Conservation (phyloP, 1,140 invertebrate genomes). For the Drosophila paulistorum region DNA sequence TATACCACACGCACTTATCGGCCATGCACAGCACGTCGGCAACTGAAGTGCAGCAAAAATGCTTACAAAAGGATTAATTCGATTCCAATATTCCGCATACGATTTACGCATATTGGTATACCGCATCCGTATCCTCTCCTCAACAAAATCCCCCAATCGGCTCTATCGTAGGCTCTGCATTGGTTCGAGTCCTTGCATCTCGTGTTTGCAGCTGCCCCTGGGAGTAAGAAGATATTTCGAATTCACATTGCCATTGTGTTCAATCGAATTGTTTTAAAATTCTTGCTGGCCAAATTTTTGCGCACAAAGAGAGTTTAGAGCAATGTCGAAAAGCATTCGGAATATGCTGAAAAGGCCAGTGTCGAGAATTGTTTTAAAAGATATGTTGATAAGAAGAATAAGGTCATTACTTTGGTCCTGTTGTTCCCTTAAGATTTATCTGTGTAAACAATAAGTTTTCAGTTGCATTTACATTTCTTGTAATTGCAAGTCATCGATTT, state of each 20-base stretch:
- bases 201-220: constrained; percentile 14
- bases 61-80: constrained; percentile 79
- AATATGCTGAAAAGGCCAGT: not conserved
- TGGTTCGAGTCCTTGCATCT: not conserved
- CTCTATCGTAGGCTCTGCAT: too few species aligned
- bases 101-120: constrained; percentile 29
- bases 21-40: constrained; percentile 69
- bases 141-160: not conserved
- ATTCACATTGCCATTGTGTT: constrained; percentile 3
- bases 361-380: not conserved
- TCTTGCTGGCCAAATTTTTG: not conserved
- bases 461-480: too few species aligned
- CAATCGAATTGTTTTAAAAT: constrained; percentile 12
- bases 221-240: constrained; percentile 11
- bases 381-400: not conserved
- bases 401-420: not conserved
- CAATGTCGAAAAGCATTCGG: not conserved
- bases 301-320: not conserved
- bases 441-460: not conserved
- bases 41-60: constrained; percentile 73
- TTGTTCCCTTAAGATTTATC: not conserved
- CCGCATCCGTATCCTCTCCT: constrained; percentile 6
- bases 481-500: too few species aligned
- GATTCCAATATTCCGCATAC: constrained; percentile 71
- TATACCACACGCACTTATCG: constrained; percentile 66